Base-by-base conservation (phyloP, 2,888 invertebrate species). In the Frankliniella intonsa region DNA sequence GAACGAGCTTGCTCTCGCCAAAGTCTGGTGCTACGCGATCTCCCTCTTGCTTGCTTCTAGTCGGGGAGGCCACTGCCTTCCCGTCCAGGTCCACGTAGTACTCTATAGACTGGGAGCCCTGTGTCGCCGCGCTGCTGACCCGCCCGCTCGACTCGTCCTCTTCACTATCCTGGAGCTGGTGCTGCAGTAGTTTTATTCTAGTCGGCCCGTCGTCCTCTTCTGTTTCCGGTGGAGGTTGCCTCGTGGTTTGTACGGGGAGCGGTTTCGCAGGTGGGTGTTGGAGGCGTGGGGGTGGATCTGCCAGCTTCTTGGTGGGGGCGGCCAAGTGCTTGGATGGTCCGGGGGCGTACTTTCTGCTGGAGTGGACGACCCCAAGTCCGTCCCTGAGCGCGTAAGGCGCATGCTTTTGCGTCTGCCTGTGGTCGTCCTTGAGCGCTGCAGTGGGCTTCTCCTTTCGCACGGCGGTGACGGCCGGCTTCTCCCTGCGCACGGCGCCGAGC, bases 181-280 rank as follows among this genome's bases (percentile, higher is more conserved):
- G 80, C 50, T 83, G 81, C 17, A 81, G n/a, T 14, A 82, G 83
- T 17, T 81, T 79, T 22, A n/a, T 83, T 81, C 80, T 83, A 51
- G 51, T 80, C 80, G 50, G 69, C 22, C 69, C 69, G 69, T 76
- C 69, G 10, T 62, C 62, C 17, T 7, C 55, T 2, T 17, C 55
- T 14, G 9, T 17, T 12, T 55, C 55, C 55, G 38, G 38, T 38
- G 38, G 38, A 38, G 38, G 38, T 5, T 38, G 38, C 5, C 38
- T 38, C 3, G 38, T 38, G 38, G 38, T 38, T 2, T 38, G 38
- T 38, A 5, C 38, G 38, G 38, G 38, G 38, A 2, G 38, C 38
- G 38, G 38, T 38, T 38, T 38, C 38, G 38, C 38, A 3, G 38
- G 38, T 5, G 38, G 38, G 38, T 38, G 38, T 2, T 5, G 55